Base-by-base conservation (phyloP, 92 coral and sea anemone genomes). In the Blastomussa wellsi region DNA sequence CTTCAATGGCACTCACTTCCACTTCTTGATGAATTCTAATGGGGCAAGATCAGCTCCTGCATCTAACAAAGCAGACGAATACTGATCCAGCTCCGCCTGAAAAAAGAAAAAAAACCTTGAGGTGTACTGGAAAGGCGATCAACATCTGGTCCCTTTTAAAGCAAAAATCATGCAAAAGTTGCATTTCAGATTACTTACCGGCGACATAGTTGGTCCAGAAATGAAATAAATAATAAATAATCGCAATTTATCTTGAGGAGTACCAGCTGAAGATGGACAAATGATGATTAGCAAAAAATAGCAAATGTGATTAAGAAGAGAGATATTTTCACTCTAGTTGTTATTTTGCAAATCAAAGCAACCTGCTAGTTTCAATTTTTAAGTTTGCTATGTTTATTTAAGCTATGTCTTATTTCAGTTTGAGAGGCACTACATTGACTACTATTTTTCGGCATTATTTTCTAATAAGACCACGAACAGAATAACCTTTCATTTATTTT, bases 81-180 rank as follows among this genome's bases (percentile, higher is more conserved):
- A 96, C 82, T 94, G 98, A 82, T 96, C 99, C 77, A 96, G 85
- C 93, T 96, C 99, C n/a, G 97, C 91, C 99, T 96, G 86, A 64
- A 38, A 51, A 82, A 71, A 19, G 53, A 24, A 81, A 28, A 6
- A 16, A 17, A 26, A 24, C 13, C 7, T 19, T n/a, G 13, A 31
- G 32, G 17, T 41, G 4, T 7, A 7, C 44, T 41, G 44, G 44
- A 41, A 41, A 41, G 44, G 4, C 7, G 49, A 44, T 44, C 49
- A 44, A 44, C 7, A 44, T 10, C n/a, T 10, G 49, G 49, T 4
- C 49, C 49, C 11, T 44, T 44, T 44, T 44, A 44, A 3, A 7
- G 49, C 49, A 44, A 6, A 44, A 44, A 44, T 44, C 49, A 44
- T 44, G 49, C 11, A 13, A 44, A 8, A 41, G 44, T 59, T n/a